These are phyloP conservation scores for Neotoma lepida DNA, from an alignment of 2,113 vertebrate genomes.

Conservation along the genomic window DNA sequence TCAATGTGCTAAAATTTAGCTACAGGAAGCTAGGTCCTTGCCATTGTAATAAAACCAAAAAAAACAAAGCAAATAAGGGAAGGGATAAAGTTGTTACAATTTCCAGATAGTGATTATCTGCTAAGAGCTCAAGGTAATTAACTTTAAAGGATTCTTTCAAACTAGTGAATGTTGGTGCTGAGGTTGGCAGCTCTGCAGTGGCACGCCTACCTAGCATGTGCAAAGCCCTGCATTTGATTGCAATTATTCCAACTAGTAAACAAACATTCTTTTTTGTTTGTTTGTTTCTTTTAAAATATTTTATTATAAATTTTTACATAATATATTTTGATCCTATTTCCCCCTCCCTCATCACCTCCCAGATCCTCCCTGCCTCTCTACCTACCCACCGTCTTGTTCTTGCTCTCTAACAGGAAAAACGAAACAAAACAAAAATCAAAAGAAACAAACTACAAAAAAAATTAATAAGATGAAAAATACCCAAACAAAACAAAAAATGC, in stretches of 20 bases:
- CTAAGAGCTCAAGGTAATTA: not conserved
- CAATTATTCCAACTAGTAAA: not conserved
- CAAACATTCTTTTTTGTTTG: not conserved
- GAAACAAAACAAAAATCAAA: not conserved
- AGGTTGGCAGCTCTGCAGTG: accelerated
- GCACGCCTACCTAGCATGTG: not conserved
- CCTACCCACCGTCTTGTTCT: not conserved
- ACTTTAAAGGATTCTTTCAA: not conserved
- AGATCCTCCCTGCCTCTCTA: not conserved
- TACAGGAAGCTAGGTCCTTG: not conserved
- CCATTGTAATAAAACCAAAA: not conserved
- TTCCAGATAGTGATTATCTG: not conserved
- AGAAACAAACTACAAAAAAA: not conserved
- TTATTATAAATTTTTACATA: not conserved
- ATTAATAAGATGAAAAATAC: not conserved
- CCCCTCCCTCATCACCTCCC: not conserved
- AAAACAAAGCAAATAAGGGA: not conserved
- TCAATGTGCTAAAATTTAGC: not conserved
- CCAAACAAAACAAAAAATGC: not conserved
- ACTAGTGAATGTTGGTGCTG: not conserved
- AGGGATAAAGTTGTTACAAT: not conserved
- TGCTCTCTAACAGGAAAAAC: not conserved
- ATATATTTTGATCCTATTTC: not conserved
- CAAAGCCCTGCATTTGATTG: not conserved
- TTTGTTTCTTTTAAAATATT: not conserved